These are phyloP conservation scores for Gambusia holbrooki DNA, from an alignment of 2,113 vertebrate species.

Conservation along the genomic window DNA sequence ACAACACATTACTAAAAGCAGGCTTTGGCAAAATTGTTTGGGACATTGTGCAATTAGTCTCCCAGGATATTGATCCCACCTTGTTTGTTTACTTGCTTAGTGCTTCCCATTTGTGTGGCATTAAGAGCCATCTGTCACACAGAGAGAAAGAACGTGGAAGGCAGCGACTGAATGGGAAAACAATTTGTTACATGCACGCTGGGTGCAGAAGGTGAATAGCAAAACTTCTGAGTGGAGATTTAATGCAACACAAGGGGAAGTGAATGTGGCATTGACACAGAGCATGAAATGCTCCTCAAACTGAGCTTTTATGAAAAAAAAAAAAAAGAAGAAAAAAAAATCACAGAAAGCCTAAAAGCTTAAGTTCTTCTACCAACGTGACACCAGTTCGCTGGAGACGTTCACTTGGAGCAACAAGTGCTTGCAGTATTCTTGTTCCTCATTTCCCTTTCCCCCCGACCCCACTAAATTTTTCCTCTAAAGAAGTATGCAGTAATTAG, in stretches of 20 bases:
- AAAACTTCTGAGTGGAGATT: slow-evolving; percentile 38
- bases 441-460: slow-evolving; percentile 53
- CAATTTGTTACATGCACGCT: slow-evolving; percentile 20
- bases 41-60: slow-evolving; percentile 71
- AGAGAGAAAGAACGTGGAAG: slow-evolving; percentile 37
- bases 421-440: slow-evolving; percentile 55
- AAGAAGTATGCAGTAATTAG: slow-evolving; percentile 77
- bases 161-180: slow-evolving; percentile 35
- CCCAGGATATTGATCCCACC: slow-evolving; percentile 64
- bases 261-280: slow-evolving; percentile 19
- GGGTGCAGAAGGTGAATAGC: slow-evolving; percentile 35
- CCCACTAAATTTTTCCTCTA: slow-evolving; percentile 23
- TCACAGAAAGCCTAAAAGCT: slow-evolving; percentile 32
- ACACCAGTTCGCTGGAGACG: slow-evolving; percentile 56
- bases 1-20: slow-evolving; percentile 51
- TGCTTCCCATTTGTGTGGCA: slow-evolving; percentile 52
- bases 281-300: slow-evolving; percentile 42
- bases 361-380: slow-evolving; percentile 29
- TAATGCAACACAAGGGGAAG: slow-evolving; percentile 24
- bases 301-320: slow-evolving; percentile 30
- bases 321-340: slow-evolving; percentile 30
- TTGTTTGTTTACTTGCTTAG: slow-evolving; percentile 70
- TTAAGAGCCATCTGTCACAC: slow-evolving; percentile 69
- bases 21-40: slow-evolving; percentile 55
- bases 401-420: slow-evolving; percentile 75